These are phyloP conservation scores for Drosophila niveifrons DNA, from an alignment of 2,888 invertebrate species.

Conservation along the genomic window DNA sequence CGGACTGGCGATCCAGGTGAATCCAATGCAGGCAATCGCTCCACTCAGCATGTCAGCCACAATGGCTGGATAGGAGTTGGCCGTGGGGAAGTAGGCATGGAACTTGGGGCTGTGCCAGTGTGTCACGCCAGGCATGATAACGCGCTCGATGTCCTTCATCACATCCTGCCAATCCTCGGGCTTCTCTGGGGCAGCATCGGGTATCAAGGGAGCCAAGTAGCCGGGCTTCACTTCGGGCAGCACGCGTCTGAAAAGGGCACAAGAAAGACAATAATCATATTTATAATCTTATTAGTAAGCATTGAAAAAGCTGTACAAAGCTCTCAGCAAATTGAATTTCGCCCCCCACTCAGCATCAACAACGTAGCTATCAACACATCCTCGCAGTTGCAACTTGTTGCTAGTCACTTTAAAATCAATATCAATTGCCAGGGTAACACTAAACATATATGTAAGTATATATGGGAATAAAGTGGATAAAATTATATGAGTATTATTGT, in stretches of 20 bases:
- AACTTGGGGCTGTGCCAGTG: conserved; percentile 99
- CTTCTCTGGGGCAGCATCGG: conserved; percentile 92
- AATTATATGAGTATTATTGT: too few relatives aligned
- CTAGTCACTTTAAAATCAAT: conserved; percentile 11
- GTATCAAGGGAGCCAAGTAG: conserved; percentile 94
- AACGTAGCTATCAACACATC: not conserved
- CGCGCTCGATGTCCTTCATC: conserved; percentile 95
- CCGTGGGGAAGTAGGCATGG: conserved; percentile 97
- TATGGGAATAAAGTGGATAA: not conserved
- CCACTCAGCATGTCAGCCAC: conserved; percentile 98
- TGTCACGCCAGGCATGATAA: conserved; percentile 99
- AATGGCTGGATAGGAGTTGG: conserved; percentile 96
- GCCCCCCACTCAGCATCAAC: not conserved
- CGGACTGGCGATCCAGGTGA: conserved; percentile 97
- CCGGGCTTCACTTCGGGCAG: conserved; percentile 97
- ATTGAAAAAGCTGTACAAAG: conserved; percentile 38
- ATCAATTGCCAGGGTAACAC: not conserved
- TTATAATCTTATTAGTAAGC: conserved; percentile 42
- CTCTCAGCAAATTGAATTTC: conserved; percentile 54
- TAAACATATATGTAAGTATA: not conserved
- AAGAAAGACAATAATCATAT: conserved; percentile 38
- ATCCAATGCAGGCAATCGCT: conserved; percentile 98
- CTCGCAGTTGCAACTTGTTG: conserved; percentile 18
- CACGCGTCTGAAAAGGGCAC: conserved; percentile 88
- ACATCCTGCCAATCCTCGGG: conserved; percentile 96